Percentiles rank a stretch among this genome's conserved stretches.
These are phyloP conservation scores for Coecobrya sp. DNA, from an alignment of 2,888 invertebrate species.

Conservation along the genomic window DNA sequence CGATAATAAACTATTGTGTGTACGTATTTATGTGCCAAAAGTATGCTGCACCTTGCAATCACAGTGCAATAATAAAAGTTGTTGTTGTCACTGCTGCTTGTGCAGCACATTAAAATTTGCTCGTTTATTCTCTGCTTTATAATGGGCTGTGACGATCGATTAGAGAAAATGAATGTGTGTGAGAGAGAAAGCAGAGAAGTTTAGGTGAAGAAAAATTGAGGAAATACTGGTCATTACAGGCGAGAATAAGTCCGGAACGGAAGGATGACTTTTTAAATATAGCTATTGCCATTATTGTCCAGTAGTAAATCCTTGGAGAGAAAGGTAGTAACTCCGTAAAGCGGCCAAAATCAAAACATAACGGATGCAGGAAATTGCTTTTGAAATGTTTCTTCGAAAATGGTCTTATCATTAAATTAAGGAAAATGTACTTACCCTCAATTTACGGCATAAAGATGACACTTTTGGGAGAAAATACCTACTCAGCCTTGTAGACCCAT, in stretches of 20 bases:
- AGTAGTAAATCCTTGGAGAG: neutral
- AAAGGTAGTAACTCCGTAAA: no score
- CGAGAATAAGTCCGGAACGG: constrained; percentile 18
- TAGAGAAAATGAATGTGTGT: neutral
- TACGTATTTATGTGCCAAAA: neutral
- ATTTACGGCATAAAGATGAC: neutral
- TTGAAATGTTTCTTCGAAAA: neutral
- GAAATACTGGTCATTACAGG: constrained; percentile 38
- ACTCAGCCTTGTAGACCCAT: neutral
- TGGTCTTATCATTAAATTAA: neutral
- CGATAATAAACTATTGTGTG: neutral
- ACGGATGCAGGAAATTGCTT: neutral
- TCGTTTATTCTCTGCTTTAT: neutral
- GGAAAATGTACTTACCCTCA: neutral
- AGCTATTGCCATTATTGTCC: neutral
- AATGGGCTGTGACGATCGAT: neutral
- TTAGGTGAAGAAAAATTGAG: constrained; percentile 5
- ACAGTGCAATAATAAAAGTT: constrained; percentile 46
- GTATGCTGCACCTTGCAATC: constrained; percentile 53
- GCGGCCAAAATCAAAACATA: neutral
- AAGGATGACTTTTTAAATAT: neutral
- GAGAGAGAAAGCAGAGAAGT: neutral
- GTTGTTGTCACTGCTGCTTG: neutral
- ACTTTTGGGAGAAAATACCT: neutral
- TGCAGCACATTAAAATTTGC: neutral